Evolutionary conservation across 1,140 invertebrate genomes (phyloP).

Genomic region (Drosophila kepulauana): DNA sequence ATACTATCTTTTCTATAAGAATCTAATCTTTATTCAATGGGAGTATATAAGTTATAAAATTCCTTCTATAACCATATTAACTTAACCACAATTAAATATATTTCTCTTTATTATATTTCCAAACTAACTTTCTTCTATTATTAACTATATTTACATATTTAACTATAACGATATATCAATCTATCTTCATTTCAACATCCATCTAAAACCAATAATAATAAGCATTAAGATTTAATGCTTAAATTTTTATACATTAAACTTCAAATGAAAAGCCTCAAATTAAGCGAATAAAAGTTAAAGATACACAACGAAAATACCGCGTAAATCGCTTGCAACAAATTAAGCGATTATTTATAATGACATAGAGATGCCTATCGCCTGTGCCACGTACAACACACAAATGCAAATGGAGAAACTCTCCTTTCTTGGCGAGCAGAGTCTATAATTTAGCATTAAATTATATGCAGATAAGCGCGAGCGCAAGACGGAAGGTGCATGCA

Average conservation of each 20-base stretch:
- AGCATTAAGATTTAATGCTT: no score
- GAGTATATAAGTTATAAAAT: no score
- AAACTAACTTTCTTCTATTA: no score
- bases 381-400: constrained; percentile 8
- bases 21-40: no score
- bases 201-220: no score
- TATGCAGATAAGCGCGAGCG: constrained; percentile 71
- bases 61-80: no score
- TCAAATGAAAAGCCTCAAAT: neutral
- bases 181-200: no score
- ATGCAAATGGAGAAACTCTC: constrained; percentile 21
- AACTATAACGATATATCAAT: no score
- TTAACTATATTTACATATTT: no score
- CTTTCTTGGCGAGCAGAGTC: constrained; percentile 31
- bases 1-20: no score
- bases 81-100: no score
- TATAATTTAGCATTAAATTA: constrained; percentile 78
- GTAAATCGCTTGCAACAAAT: neutral
- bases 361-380: neutral
- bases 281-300: neutral
- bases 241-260: neutral
- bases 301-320: neutral
- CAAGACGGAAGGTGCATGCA: constrained; percentile 52
- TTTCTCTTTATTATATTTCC: no score
- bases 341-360: constrained; percentile 16